These are phyloP conservation scores for Mechanitis messenoides DNA, from an alignment of 2,888 invertebrate species.

Conservation along the genomic window DNA sequence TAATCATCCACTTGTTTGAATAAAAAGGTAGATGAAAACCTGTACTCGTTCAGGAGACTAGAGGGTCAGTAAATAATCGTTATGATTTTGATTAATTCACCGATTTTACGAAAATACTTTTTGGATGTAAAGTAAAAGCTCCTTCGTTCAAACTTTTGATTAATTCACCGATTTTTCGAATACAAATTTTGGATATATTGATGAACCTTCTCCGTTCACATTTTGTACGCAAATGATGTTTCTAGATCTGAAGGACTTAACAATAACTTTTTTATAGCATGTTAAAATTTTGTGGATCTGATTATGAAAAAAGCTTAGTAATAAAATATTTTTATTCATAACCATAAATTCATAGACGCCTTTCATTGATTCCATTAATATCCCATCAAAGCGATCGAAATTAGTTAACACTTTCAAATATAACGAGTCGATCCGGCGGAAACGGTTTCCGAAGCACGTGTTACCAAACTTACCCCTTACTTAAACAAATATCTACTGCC, in stretches of 20 bases:
- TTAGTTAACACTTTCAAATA: slow-evolving; percentile 58
- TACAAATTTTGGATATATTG: no score
- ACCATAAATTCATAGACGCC: slow-evolving; percentile 33
- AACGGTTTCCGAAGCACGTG: slow-evolving; percentile 41
- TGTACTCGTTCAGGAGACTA: background rate
- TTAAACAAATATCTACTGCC: slow-evolving; percentile 9
- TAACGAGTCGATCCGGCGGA: slow-evolving; percentile 64
- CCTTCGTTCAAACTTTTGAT: no score
- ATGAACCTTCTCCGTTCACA: no score
- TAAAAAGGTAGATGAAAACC: background rate
- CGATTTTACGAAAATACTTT: no score
- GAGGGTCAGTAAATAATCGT: no score
- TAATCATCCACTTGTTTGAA: slow-evolving; percentile 3
- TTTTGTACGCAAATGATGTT: no score
- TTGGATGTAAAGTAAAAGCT: no score
- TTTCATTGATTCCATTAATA: slow-evolving; percentile 44
- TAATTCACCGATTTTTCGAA: no score
- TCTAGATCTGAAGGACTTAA: no score
- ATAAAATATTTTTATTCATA: slow-evolving; percentile 12
- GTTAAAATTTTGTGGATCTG: background rate
- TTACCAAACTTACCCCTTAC: slow-evolving; percentile 26
- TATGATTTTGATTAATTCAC: no score
- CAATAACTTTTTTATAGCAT: no score
- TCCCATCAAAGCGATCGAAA: slow-evolving; percentile 57
- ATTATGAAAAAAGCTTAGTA: background rate